Evolutionary conservation across 2,888 invertebrate species (phyloP).

Genomic region (Ophion obscuratus): DNA sequence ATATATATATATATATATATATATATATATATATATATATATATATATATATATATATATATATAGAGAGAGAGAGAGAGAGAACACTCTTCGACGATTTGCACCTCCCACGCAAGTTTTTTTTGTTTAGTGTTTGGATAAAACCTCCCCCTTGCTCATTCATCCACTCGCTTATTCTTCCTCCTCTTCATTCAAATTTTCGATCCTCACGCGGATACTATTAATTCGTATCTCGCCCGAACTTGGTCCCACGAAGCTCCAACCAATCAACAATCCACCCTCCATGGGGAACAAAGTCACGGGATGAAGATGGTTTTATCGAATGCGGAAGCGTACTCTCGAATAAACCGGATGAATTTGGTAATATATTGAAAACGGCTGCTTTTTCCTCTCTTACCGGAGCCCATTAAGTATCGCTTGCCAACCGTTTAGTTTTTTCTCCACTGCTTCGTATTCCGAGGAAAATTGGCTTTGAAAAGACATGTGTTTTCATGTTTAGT

Average conservation of each 20-base stretch:
- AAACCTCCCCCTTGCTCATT: slow-evolving; percentile 59
- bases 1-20: neutral
- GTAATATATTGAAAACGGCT: too few species aligned
- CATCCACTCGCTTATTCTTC: slow-evolving; percentile 49
- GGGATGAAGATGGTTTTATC: too few species aligned
- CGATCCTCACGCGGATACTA: slow-evolving; percentile 36
- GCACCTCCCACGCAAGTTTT: slow-evolving; percentile 51
- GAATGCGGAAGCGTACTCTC: too few species aligned
- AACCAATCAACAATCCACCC: slow-evolving; percentile 35
- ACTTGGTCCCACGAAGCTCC: slow-evolving; percentile 43
- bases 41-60: neutral
- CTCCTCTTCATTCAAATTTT: slow-evolving; percentile 28
- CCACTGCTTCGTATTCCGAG: too few species aligned
- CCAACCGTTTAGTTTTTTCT: too few species aligned
- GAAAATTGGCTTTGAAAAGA: too few species aligned
- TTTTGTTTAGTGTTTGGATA: slow-evolving; percentile 27
- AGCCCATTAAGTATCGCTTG: too few species aligned
- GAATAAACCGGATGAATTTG: too few species aligned
- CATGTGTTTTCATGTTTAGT: too few species aligned
- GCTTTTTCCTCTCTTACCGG: too few species aligned
- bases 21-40: neutral
- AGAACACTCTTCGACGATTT: slow-evolving; percentile 34
- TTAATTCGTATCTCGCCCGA: slow-evolving; percentile 40
- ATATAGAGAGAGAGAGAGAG: too few species aligned
- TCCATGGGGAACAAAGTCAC: too few species aligned